Evolutionary conservation across 2,888 invertebrate species (phyloP).

Genomic region (Drosophila tanythrix): DNA sequence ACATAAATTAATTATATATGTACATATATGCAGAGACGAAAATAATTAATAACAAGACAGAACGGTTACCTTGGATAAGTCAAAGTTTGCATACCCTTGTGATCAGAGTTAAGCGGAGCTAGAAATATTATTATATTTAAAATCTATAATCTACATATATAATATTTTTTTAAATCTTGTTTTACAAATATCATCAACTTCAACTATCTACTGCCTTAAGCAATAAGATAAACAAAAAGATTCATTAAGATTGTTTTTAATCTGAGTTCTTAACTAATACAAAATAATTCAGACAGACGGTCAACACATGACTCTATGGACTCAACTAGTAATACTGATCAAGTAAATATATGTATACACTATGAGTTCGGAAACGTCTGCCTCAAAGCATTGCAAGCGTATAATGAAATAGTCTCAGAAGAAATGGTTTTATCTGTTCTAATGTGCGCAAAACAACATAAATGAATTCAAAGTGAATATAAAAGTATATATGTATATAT

Average conservation of each 20-base stretch:
- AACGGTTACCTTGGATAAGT: background rate
- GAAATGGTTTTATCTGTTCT: background rate
- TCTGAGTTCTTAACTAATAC: background rate
- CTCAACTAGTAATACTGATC: background rate
- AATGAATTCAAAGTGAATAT: background rate
- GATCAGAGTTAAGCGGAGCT: background rate
- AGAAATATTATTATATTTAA: background rate
- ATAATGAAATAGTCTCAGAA: no score
- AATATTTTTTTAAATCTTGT: no score
- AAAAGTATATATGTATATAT: background rate
- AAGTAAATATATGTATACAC: background rate
- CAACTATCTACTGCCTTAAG: no score
- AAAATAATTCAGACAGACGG: background rate
- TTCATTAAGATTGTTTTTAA: no score
- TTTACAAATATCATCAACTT: no score
- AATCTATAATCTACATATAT: no score
- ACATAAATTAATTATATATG: no score
- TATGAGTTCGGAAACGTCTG: background rate
- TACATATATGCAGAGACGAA: background rate
- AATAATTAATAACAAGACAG: background rate
- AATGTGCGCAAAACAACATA: background rate
- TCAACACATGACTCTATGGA: background rate
- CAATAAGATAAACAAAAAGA: no score
- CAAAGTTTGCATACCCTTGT: background rate
- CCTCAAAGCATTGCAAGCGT: background rate